A percentile compares a stretch with the other conserved stretches of the same genome.
Conservation (phyloP, 2,888 invertebrate genomes). For the Hybos culiciformis region DNA sequence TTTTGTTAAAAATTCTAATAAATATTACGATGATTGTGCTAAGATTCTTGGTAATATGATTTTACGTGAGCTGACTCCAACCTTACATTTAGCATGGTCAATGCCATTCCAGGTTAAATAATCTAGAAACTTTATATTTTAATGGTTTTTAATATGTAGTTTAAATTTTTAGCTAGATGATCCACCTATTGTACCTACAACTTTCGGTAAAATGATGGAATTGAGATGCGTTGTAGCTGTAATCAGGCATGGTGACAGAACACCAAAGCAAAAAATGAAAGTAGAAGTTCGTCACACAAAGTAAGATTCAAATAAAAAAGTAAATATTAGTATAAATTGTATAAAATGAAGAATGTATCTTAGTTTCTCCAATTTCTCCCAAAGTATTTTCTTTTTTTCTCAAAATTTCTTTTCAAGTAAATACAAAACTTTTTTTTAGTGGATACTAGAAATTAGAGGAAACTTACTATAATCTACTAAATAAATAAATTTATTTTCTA, state of each 20-base stretch:
- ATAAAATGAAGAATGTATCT: too few relatives aligned
- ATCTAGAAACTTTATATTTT: too few relatives aligned
- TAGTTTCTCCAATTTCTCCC: neutral
- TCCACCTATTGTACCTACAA: slow-evolving; percentile 97
- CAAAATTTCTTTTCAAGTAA: neutral
- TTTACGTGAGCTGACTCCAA: slow-evolving; percentile 83
- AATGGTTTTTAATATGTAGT: too few relatives aligned
- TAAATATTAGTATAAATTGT: neutral
- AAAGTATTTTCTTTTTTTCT: neutral
- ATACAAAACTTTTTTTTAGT: neutral
- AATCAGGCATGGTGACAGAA: slow-evolving; percentile 94
- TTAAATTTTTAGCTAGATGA: too few relatives aligned
- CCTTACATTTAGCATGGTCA: slow-evolving; percentile 93
- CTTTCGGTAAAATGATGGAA: slow-evolving; percentile 94
- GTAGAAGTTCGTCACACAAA: slow-evolving; percentile 94
- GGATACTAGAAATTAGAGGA: neutral
- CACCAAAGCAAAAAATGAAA: slow-evolving; percentile 99
- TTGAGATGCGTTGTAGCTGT: slow-evolving; percentile 91
- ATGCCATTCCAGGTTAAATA: slow-evolving; percentile 97
- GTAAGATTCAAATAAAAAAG: slow-evolving; percentile 34
- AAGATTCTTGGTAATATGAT: slow-evolving; percentile 98
- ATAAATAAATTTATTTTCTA: slow-evolving; percentile 26
- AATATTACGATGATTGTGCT: slow-evolving; percentile 99
- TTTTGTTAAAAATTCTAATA: slow-evolving; percentile 98
- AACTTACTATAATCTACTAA: neutral